A percentile compares a stretch with the other conserved stretches of the same genome.
phyloP scores from a whole-genome alignment of 2,888 invertebrate species.

The Chymomyza amoena region DNA sequence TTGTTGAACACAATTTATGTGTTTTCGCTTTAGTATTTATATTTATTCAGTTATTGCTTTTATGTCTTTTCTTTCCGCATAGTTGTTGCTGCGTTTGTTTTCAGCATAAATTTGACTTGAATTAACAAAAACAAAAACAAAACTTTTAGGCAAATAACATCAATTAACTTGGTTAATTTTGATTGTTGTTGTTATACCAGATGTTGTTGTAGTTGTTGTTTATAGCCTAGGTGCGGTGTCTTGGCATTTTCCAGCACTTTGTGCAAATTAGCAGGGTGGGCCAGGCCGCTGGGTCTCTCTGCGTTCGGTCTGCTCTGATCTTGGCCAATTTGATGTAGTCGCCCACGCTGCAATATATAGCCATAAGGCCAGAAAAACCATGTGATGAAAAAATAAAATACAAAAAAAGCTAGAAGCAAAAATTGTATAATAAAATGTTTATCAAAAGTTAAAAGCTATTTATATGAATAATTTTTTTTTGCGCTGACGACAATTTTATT shows the following conservation, averaged over 20 bases:
- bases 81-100: neutral
- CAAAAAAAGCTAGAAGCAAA: neutral
- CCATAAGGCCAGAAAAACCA: neutral
- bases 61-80: constrained; percentile 2
- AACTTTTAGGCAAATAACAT: constrained; percentile 31
- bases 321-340: constrained; percentile 1
- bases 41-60: constrained; percentile 26
- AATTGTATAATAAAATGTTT: neutral
- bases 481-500: constrained; percentile 47
- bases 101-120: neutral
- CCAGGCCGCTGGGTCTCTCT: neutral
- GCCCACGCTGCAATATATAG: constrained; percentile 39
- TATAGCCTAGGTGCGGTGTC: constrained; percentile 41
- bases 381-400: neutral
- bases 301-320: neutral
- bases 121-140: constrained; percentile 2
- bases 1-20: neutral
- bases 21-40: constrained; percentile 6
- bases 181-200: constrained; percentile 23
- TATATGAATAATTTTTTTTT: neutral
- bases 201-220: constrained; percentile 22
- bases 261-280: constrained; percentile 1
- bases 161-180: constrained; percentile 43
- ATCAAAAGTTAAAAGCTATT: neutral
- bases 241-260: constrained; percentile 1